Percentiles rank a stretch among this genome's conserved stretches.
phyloP scores from a whole-genome alignment of 2,113 vertebrate species.

The Myotis brandtii region DNA sequence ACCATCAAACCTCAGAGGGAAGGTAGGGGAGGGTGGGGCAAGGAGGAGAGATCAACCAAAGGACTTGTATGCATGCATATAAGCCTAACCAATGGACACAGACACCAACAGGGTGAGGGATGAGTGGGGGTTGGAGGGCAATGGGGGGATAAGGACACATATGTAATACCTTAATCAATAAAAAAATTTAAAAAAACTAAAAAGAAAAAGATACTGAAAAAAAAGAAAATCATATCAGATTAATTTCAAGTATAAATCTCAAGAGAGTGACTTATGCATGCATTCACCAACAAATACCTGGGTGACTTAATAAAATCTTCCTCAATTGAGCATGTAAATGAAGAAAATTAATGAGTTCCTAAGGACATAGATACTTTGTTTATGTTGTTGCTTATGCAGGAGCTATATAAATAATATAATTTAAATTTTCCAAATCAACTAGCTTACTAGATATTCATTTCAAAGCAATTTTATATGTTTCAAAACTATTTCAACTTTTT shows the following conservation, averaged over 20 bases:
- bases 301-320: not conserved
- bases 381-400: conserved; percentile 11
- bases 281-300: not conserved
- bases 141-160: too few relatives aligned
- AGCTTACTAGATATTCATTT: not conserved
- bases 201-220: too few relatives aligned
- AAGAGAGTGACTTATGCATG: not conserved
- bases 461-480: not conserved
- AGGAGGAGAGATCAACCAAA: too few relatives aligned
- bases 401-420: not conserved
- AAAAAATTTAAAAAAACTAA: too few relatives aligned
- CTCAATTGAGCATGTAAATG: not conserved
- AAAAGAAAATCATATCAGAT: not conserved
- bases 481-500: not conserved
- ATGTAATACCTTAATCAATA: too few relatives aligned
- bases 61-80: too few relatives aligned
- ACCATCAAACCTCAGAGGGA: too few relatives aligned
- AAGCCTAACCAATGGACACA: too few relatives aligned
- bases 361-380: not conserved
- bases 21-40: too few relatives aligned
- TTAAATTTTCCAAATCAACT: not conserved
- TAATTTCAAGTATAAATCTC: not conserved
- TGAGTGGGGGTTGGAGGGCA: too few relatives aligned
- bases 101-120: too few relatives aligned
- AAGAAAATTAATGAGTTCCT: not conserved